Percentiles rank a stretch among this genome's conserved stretches.
These are phyloP conservation scores for Cossypha niveicapilla DNA, from an alignment of 2,797 vertebrate genomes.

Conservation along the genomic window DNA sequence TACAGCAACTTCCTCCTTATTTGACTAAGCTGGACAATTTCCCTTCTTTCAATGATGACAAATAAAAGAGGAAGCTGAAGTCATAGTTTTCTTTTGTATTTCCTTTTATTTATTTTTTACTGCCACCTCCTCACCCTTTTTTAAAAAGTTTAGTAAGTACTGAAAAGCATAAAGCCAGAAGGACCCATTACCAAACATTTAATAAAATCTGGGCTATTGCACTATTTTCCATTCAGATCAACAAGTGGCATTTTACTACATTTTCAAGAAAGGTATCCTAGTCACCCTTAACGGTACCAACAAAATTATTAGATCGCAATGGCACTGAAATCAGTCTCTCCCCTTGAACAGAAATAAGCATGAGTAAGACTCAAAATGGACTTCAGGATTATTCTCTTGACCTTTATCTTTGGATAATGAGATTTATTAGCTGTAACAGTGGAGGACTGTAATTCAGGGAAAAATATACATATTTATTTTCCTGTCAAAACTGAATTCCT, in stretches of 20 bases:
- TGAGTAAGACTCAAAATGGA: slow-evolving; percentile 4
- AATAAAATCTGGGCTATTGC: neutral
- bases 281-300: neutral
- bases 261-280: neutral
- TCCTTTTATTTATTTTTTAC: neutral
- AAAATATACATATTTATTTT: neutral
- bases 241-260: neutral
- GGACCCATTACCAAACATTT: neutral
- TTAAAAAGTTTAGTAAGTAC: neutral
- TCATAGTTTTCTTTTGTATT: neutral
- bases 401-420: slow-evolving; percentile 41
- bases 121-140: rapidly evolving
- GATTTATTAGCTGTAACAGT: slow-evolving; percentile 44
- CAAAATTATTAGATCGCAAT: neutral
- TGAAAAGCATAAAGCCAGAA: neutral
- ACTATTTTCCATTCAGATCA: neutral
- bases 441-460: neutral
- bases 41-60: neutral
- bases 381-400: slow-evolving; percentile 14
- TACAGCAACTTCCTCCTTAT: neutral
- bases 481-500: neutral
- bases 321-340: neutral
- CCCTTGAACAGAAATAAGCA: neutral
- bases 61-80: slow-evolving; percentile 33
- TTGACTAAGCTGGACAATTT: neutral